Percentiles rank a stretch among this genome's conserved stretches.
Conservation (phyloP, 35 echinoderm and acorn worm species). For the Heliocidaris erythrogramma region DNA sequence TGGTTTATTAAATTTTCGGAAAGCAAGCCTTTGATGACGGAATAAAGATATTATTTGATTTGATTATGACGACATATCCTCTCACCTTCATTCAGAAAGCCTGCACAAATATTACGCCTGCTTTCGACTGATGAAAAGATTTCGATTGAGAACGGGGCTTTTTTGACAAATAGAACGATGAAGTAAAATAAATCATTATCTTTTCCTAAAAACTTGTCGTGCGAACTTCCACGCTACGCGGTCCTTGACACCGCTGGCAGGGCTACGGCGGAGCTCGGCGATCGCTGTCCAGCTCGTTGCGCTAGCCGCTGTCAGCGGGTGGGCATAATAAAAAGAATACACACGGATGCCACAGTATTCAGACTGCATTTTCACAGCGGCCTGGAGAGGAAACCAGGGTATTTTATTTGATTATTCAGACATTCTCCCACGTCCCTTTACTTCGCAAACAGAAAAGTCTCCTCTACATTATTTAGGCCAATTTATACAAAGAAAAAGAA, state of each 20-base stretch:
- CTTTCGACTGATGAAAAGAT: conserved; percentile 18
- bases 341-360: not conserved
- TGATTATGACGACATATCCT: conserved; percentile 7
- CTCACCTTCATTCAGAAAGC: conserved; percentile 40
- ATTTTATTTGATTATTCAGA: conserved; percentile 49
- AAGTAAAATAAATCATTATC: not conserved
- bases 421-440: not conserved
- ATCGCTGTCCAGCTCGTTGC: not conserved
- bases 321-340: not conserved
- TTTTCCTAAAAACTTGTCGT: not conserved
- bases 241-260: conserved; percentile 39
- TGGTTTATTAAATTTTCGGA: not conserved
- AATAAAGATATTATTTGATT: not conserved
- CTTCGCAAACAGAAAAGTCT: not conserved
- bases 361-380: conserved; percentile 16
- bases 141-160: not conserved
- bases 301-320: conserved; percentile 18
- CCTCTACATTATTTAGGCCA: not conserved
- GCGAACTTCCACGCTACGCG: not conserved
- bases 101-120: conserved; percentile 38
- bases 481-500: not conserved
- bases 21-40: not conserved
- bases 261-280: not conserved
- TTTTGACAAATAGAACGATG: not conserved
- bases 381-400: not conserved